Evolutionary conservation across 2,113 vertebrate genomes (phyloP).

Genomic region (Aramus guarauna): DNA sequence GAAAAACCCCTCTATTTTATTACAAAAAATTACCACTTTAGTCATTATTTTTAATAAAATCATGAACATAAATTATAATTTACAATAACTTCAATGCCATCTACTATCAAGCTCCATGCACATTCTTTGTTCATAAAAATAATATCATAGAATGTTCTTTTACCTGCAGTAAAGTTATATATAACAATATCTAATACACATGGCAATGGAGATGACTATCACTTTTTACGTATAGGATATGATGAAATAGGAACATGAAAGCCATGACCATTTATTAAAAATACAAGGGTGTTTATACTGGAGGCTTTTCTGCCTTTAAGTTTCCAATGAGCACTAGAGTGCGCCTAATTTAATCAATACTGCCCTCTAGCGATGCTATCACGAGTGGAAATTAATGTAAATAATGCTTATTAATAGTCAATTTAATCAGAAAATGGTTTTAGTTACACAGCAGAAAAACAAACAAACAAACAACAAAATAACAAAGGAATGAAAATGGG

Average conservation of each 20-base stretch:
- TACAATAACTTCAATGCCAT: background rate
- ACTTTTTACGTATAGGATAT: background rate
- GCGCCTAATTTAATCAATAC: conserved; percentile 29
- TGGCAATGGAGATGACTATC: background rate
- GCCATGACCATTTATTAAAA: background rate
- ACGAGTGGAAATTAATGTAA: conserved; percentile 21
- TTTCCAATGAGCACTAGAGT: background rate
- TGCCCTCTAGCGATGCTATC: conserved; percentile 65
- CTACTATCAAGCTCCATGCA: background rate
- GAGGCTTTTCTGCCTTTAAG: background rate
- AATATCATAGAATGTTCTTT: background rate
- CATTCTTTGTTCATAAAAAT: background rate
- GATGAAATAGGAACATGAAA: background rate
- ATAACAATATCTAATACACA: background rate
- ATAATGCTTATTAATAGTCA: background rate
- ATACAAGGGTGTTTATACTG: background rate
- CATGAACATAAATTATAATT: background rate
- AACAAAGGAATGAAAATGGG: background rate
- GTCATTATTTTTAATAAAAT: background rate
- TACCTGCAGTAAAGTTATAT: background rate
- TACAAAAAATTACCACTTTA: background rate
- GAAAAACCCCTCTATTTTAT: background rate
- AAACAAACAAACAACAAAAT: background rate
- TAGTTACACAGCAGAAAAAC: background rate
- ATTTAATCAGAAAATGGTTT: conserved; percentile 1